These are phyloP conservation scores for Telmatochromis sp. DNA, from an alignment of 2,113 vertebrate species.

Conservation along the genomic window DNA sequence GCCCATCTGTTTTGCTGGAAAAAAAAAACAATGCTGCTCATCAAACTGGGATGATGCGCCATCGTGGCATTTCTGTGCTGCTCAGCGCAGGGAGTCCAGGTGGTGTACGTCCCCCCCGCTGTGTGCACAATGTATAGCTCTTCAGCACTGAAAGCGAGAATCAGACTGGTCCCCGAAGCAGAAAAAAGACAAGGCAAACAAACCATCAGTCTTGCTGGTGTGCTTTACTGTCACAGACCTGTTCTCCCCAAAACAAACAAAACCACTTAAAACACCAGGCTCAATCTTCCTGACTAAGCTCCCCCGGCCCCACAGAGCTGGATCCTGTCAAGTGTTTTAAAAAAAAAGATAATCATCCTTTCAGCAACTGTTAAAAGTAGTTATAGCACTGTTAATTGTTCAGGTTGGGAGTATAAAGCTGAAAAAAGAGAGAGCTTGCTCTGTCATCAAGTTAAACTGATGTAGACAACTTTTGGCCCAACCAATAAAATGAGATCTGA, in stretches of 20 bases:
- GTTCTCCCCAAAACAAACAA: constrained; percentile 7
- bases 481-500: constrained; percentile 4
- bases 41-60: not conserved
- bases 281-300: not conserved
- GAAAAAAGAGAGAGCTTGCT: not conserved
- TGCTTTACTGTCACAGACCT: constrained; percentile 11
- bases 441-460: constrained; percentile 2
- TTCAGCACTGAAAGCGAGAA: not conserved
- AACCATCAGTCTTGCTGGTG: constrained; percentile 28
- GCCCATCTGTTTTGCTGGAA: not conserved
- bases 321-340: not conserved
- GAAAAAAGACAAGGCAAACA: constrained; percentile 32
- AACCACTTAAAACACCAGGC: constrained; percentile 3
- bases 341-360: not conserved
- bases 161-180: constrained; percentile 1
- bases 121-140: not conserved
- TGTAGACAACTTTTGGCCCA: not conserved
- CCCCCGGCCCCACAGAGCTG: not conserved
- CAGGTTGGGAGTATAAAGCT: not conserved
- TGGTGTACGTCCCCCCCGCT: constrained; percentile 1
- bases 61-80: not conserved
- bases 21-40: not conserved
- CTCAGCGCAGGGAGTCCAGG: constrained; percentile 26
- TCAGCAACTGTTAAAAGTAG: not conserved
- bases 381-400: not conserved